phyloP scores from a whole-genome alignment of 2,113 vertebrate species.

The Apodemus speciosus region DNA sequence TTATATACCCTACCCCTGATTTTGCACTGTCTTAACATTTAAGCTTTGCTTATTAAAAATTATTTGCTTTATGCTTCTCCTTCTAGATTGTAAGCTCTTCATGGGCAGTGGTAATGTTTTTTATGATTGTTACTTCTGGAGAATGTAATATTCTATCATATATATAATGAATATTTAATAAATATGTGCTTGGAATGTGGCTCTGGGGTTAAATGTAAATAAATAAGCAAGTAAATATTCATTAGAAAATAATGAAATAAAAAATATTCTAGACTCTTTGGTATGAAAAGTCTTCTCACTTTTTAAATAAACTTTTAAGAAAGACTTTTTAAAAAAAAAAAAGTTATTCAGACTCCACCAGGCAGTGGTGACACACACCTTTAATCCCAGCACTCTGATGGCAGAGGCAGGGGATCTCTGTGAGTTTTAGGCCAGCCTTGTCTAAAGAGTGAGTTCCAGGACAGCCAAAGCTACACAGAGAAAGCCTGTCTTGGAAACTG shows the following conservation, averaged over 20 bases:
- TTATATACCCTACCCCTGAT: constrained; percentile 51
- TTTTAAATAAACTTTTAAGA: neutral
- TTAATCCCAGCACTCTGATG: no score
- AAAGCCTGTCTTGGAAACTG: no score
- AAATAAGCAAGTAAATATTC: constrained; percentile 35
- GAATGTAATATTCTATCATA: constrained; percentile 6
- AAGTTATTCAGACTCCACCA: neutral
- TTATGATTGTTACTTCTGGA: constrained; percentile 37
- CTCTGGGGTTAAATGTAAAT: neutral
- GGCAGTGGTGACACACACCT: no score
- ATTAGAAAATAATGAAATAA: constrained; percentile 5
- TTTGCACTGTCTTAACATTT: constrained; percentile 74
- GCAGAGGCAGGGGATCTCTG: no score
- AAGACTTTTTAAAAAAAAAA: neutral
- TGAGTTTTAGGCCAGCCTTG: no score
- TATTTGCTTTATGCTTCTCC: constrained; percentile 61
- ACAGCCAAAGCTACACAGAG: no score
- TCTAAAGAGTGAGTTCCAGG: no score
- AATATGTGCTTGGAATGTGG: neutral
- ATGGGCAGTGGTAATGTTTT: constrained; percentile 49
- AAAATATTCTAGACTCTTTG: neutral
- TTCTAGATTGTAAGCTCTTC: constrained; percentile 75
- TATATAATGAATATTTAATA: constrained; percentile 48
- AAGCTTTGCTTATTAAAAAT: constrained; percentile 75
- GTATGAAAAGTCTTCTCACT: neutral